Conservation (phyloP, 2,113 vertebrate genomes). For the Plestiodon gilberti region DNA sequence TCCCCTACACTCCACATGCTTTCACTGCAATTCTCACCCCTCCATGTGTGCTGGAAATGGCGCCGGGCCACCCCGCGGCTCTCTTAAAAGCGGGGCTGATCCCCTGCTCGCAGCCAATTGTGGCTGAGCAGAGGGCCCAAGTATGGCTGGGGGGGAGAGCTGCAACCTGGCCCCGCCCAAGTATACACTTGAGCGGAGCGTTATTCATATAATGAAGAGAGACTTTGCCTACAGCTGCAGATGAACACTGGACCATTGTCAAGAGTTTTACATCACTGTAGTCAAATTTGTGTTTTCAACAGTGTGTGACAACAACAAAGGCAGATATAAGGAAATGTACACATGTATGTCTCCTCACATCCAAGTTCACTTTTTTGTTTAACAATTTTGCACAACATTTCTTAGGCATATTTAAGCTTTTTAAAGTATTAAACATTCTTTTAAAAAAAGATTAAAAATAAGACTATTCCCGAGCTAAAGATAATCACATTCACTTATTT, state of each 20-base stretch:
- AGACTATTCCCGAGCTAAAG: slow-evolving; percentile 19
- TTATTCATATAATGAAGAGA: neutral
- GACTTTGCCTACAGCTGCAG: neutral
- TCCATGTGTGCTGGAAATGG: too few relatives aligned
- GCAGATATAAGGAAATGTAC: neutral
- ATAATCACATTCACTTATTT: slow-evolving; percentile 20
- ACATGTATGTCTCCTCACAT: neutral
- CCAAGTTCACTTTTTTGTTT: neutral
- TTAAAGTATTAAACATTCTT: slow-evolving; percentile 16
- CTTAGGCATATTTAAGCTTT: slow-evolving; percentile 33
- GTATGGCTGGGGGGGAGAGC: too few relatives aligned
- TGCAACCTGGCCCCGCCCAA: too few relatives aligned
- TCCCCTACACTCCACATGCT: too few relatives aligned
- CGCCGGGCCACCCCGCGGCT: too few relatives aligned
- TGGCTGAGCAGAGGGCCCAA: too few relatives aligned
- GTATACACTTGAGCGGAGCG: too few relatives aligned
- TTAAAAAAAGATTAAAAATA: neutral
- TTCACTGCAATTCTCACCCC: too few relatives aligned
- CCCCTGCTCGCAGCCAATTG: too few relatives aligned
- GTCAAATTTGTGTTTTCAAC: neutral
- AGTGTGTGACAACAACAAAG: neutral
- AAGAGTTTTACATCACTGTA: neutral
- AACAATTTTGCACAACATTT: slow-evolving; percentile 12
- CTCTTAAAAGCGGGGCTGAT: too few relatives aligned
- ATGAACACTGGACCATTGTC: neutral